A percentile compares a stretch with the other conserved stretches of the same genome.
Evolutionary conservation across 2,888 invertebrate genomes (phyloP).

Genomic region (Willowsia nigromaculata): DNA sequence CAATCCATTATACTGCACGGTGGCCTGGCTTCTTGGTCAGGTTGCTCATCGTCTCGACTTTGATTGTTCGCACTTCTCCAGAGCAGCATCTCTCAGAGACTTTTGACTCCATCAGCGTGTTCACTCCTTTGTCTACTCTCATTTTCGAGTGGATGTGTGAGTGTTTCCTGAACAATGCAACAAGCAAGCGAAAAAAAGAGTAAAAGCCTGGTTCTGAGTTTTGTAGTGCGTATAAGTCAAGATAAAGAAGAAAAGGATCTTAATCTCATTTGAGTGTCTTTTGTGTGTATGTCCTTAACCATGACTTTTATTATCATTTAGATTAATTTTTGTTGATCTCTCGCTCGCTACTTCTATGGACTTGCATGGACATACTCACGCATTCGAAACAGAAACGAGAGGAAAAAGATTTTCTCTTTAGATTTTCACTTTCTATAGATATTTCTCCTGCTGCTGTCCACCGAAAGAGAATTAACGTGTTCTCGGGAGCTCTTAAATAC

Average conservation of each 20-base stretch:
- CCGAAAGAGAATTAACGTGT: conserved; percentile 12
- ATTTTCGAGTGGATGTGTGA: not conserved
- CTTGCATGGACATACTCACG: not conserved
- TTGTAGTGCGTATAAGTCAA: conserved; percentile 20
- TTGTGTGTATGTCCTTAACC: conserved; percentile 54
- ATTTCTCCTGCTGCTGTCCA: not conserved
- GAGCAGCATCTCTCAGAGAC: not conserved
- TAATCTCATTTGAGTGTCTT: conserved; percentile 65
- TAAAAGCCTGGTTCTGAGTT: not conserved
- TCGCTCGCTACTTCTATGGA: not conserved
- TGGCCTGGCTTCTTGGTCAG: not conserved
- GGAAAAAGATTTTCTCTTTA: not conserved
- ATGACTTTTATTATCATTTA: conserved; percentile 68
- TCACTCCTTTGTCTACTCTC: not conserved
- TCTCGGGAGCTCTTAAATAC: not conserved
- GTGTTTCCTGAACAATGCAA: not conserved
- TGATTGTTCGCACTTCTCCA: not conserved
- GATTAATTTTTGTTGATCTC: conserved; percentile 63
- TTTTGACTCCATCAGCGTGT: not conserved
- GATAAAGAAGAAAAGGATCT: conserved; percentile 22
- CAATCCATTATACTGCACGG: not conserved
- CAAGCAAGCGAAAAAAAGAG: not conserved
- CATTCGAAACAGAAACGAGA: not conserved
- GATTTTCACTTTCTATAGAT: conserved; percentile 33
- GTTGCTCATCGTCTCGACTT: not conserved